These are phyloP conservation scores for Macrobrachium nipponense DNA, from an alignment of 1,140 invertebrate species.

Conservation along the genomic window DNA sequence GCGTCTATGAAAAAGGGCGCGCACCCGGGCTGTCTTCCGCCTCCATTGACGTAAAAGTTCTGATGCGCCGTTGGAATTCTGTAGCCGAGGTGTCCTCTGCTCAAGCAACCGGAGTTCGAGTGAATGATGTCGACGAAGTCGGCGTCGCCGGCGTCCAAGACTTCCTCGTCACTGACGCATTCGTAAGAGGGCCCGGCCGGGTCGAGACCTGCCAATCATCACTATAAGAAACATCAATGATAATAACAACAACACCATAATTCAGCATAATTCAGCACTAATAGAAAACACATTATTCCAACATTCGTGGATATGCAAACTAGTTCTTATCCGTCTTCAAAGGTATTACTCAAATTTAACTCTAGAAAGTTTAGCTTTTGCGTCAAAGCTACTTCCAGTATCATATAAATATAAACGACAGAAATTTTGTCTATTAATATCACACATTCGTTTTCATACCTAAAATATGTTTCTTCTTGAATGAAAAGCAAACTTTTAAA, in stretches of 20 bases:
- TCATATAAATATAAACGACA: no score
- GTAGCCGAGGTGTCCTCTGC: constrained; percentile 83
- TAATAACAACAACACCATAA: background rate
- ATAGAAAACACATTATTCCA: no score
- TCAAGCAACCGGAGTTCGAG: constrained; percentile 74
- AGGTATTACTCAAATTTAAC: no score
- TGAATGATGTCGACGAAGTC: constrained; percentile 67
- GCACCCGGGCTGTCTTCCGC: constrained; percentile 87
- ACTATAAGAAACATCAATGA: background rate
- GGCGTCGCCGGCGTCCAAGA: constrained; percentile 65
- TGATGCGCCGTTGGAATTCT: constrained; percentile 84
- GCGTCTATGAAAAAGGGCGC: constrained; percentile 66
- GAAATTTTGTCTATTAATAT: no score
- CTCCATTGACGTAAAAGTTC: constrained; percentile 90
- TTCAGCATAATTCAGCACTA: background rate
- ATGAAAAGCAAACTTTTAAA: no score
- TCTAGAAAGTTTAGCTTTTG: no score
- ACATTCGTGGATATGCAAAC: no score
- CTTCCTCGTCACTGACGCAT: constrained; percentile 68
- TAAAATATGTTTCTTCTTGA: no score
- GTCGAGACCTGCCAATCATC: constrained; percentile 72
- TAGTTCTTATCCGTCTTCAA: no score
- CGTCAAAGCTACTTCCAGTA: no score
- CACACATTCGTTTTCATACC: no score
- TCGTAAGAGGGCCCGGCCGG: constrained; percentile 87